Percentiles rank a stretch among this genome's conserved stretches.
These are phyloP conservation scores for Diadema setosum DNA, from an alignment of 35 echinoderm and acorn worm genomes.

Conservation along the genomic window DNA sequence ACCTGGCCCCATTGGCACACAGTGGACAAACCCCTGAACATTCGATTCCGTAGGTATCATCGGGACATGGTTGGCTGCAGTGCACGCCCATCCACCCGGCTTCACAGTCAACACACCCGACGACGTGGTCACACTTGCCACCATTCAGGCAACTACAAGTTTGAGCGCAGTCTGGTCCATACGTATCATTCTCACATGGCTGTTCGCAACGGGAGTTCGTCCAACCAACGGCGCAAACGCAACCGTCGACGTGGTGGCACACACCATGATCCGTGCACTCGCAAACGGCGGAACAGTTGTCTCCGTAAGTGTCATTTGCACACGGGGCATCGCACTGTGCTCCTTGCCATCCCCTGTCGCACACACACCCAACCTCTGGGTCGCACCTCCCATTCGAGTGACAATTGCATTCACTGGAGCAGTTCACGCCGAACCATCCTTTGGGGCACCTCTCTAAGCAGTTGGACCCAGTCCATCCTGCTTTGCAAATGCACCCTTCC, in stretches of 20 bases:
- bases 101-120: slow-evolving; percentile 59
- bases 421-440: slow-evolving; percentile 53
- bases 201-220: slow-evolving; percentile 45
- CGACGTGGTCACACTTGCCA: slow-evolving; percentile 60
- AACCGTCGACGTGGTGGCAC: slow-evolving; percentile 68
- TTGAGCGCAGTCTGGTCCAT: slow-evolving; percentile 53
- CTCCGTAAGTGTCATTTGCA: slow-evolving; percentile 45
- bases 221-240: slow-evolving; percentile 62
- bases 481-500: slow-evolving; percentile 59
- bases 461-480: slow-evolving; percentile 49
- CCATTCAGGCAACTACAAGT: slow-evolving; percentile 72
- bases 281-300: slow-evolving; percentile 57
- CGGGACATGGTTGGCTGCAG: slow-evolving; percentile 43
- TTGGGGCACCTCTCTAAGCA: slow-evolving; percentile 48
- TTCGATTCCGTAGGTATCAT: slow-evolving; percentile 45
- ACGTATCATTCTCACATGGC: slow-evolving; percentile 46
- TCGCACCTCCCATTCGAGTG: slow-evolving; percentile 58
- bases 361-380: slow-evolving; percentile 59
- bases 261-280: slow-evolving; percentile 50
- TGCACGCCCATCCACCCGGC: slow-evolving; percentile 53
- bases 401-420: slow-evolving; percentile 52
- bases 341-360: slow-evolving; percentile 65
- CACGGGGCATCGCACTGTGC: slow-evolving; percentile 32
- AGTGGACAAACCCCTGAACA: slow-evolving; percentile 34
- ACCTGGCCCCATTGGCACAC: slow-evolving; percentile 45